phyloP scores from a whole-genome alignment of 2,888 invertebrate genomes.

The Mesorhabditis spiculigera region DNA sequence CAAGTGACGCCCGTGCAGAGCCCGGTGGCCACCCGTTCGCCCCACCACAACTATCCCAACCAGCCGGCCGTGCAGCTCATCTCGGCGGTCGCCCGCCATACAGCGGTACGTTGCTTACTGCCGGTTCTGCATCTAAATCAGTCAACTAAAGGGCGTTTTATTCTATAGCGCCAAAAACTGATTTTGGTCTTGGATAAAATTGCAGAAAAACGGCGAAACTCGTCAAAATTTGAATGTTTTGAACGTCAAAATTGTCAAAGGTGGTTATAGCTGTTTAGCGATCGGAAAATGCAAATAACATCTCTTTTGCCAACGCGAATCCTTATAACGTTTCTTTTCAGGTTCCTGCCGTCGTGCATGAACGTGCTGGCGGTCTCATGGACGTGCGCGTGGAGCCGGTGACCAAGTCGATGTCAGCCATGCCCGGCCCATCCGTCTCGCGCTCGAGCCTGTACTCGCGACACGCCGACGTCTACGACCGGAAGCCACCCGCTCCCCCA shows the following conservation, averaged over 20 bases:
- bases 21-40: not conserved
- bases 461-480: not conserved
- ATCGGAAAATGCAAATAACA: no score
- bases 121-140: no score
- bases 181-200: no score
- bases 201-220: no score
- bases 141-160: no score
- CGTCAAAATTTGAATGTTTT: no score
- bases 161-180: no score
- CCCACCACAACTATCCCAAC: not conserved
- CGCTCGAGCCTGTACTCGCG: no score
- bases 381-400: not conserved
- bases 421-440: no score
- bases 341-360: slow-evolving; percentile 5
- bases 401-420: not conserved
- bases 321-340: not conserved
- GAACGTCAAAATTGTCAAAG: no score
- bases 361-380: not conserved
- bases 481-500: not conserved
- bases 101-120: not conserved
- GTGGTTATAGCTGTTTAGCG: no score
- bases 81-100: not conserved
- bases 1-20: slow-evolving; percentile 6
- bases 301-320: no score
- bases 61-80: not conserved